These are phyloP conservation scores for Talpa occidentalis DNA, from an alignment of 2,113 vertebrate genomes.

Conservation along the genomic window DNA sequence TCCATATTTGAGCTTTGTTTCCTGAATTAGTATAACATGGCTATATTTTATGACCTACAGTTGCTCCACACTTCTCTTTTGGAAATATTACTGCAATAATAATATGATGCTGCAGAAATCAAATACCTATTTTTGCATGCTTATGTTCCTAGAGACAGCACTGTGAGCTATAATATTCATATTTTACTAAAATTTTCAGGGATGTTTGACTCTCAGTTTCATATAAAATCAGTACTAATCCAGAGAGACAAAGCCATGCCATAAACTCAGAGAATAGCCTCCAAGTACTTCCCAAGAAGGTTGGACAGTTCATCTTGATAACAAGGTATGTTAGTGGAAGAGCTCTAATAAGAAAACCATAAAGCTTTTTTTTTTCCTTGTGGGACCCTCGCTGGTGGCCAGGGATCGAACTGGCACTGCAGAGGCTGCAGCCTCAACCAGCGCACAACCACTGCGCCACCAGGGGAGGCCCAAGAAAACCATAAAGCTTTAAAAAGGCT, in stretches of 20 bases:
- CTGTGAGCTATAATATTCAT: neutral
- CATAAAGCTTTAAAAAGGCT: constrained; percentile 40
- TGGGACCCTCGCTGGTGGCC: no score
- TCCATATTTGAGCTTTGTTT: constrained; percentile 39
- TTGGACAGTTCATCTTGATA: constrained; percentile 35
- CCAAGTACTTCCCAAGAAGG: neutral
- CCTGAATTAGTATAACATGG: neutral
- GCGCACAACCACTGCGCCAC: no score
- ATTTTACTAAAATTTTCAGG: constrained; percentile 48
- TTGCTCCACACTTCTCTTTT: constrained; percentile 37
- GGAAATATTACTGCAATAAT: constrained; percentile 28
- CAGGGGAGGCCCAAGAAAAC: no score
- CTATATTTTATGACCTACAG: neutral
- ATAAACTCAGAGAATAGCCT: constrained; percentile 25
- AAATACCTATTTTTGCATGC: constrained; percentile 3
- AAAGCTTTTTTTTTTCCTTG: no score
- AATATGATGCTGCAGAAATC: neutral
- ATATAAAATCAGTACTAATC: constrained; percentile 15
- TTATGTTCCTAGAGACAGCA: constrained; percentile 1
- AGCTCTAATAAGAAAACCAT: constrained; percentile 25
- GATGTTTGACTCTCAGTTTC: constrained; percentile 37
- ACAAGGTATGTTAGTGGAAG: neutral
- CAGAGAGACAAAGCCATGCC: neutral
- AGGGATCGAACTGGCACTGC: no score
- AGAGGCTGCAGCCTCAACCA: no score